Conservation (phyloP, 2,113 vertebrate species). For the Oryzias woworae region DNA sequence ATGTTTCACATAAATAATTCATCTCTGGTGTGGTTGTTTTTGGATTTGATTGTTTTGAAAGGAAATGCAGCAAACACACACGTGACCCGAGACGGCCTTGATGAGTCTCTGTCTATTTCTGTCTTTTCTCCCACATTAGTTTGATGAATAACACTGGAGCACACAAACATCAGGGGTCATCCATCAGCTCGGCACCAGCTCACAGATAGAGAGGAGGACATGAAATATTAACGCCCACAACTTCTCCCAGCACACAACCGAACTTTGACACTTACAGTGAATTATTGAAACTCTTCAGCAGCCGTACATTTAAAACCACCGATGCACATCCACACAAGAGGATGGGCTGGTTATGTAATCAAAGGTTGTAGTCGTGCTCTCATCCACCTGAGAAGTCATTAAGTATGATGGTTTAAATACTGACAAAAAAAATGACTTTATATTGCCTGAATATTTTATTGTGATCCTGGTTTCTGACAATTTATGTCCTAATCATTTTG, state of each 20-base stretch:
- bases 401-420: not conserved
- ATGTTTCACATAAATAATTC: conserved; percentile 37
- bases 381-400: conserved; percentile 6
- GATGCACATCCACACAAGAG: conserved; percentile 10
- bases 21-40: conserved; percentile 9
- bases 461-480: not conserved
- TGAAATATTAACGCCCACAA: conserved; percentile 62
- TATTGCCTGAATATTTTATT: not conserved
- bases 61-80: conserved; percentile 33
- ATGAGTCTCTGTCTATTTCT: conserved; percentile 28
- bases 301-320: conserved; percentile 27
- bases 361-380: not conserved
- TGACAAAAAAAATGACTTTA: not conserved
- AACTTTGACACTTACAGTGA: conserved; percentile 51
- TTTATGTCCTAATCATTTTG: too few species aligned
- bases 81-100: conserved; percentile 35
- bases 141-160: conserved; percentile 58
- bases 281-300: conserved; percentile 57
- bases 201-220: conserved; percentile 47
- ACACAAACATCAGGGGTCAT: conserved; percentile 39
- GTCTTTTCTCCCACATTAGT: conserved; percentile 40
- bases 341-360: conserved; percentile 17
- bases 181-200: conserved; percentile 41
- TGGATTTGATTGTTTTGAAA: conserved; percentile 28
- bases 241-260: conserved; percentile 21